Conservation (phyloP, 2,113 vertebrate genomes). For the Rhinichthys klamathensis region DNA sequence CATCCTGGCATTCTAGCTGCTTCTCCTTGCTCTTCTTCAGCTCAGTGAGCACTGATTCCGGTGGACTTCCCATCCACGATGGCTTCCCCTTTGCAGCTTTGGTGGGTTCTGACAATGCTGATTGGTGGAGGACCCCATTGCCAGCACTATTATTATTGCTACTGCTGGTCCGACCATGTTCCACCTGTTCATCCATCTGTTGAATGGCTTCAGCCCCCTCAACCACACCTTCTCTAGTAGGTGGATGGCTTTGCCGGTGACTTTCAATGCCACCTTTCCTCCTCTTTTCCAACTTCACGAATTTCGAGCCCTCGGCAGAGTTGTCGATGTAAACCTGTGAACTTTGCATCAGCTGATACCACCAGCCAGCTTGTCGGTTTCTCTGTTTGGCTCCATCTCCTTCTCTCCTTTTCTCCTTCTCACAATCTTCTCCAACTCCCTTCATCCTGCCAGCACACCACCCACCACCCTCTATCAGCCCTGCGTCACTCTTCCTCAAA, state of each 20-base stretch:
- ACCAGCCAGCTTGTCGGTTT: constrained; percentile 90
- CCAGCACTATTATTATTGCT: constrained; percentile 35
- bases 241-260: constrained; percentile 72
- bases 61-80: constrained; percentile 96
- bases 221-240: constrained; percentile 88
- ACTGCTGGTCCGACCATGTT: constrained; percentile 31
- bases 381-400: constrained; percentile 60
- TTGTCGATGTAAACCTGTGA: constrained; percentile 97
- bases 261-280: constrained; percentile 75
- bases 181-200: constrained; percentile 58
- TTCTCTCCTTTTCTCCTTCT: constrained; percentile 59
- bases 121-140: constrained; percentile 7
- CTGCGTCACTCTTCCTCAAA: constrained; percentile 4
- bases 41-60: constrained; percentile 84
- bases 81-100: constrained; percentile 72
- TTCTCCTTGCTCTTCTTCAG: constrained; percentile 79
- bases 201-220: constrained; percentile 90
- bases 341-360: constrained; percentile 99
- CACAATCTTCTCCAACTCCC: constrained; percentile 29
- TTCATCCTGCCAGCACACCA: constrained; percentile 50
- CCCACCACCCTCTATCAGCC: constrained; percentile 54
- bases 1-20: constrained; percentile 60
- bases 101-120: constrained; percentile 36
- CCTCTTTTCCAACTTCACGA: constrained; percentile 80
- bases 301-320: constrained; percentile 81